Evolutionary conservation across 2,888 invertebrate genomes (phyloP).

Genomic region (Brachyptera putata): DNA sequence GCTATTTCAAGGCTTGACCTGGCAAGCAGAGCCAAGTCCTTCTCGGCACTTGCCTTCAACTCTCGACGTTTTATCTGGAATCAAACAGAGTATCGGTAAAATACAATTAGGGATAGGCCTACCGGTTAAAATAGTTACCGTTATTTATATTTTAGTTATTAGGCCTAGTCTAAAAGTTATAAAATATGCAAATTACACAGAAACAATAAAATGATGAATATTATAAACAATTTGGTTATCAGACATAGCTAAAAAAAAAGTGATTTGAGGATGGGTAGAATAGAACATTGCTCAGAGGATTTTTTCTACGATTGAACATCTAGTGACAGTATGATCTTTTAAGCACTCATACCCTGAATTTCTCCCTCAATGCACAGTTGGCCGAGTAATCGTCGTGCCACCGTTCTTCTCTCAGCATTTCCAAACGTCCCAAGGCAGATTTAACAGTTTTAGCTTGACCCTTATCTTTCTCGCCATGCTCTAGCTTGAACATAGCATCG

Average conservation of each 20-base stretch:
- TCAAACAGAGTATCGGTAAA: conserved; percentile 20
- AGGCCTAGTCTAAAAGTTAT: too few species aligned
- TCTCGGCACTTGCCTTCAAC: conserved; percentile 60
- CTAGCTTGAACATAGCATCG: conserved; percentile 97
- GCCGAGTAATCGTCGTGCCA: conserved; percentile 93
- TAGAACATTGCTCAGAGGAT: too few species aligned
- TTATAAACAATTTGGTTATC: too few species aligned
- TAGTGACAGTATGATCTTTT: too few species aligned
- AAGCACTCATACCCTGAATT: conserved; percentile 90
- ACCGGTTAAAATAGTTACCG: too few species aligned
- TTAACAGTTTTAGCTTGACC: conserved; percentile 64
- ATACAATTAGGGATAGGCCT: too few species aligned
- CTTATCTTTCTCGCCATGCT: conserved; percentile 83
- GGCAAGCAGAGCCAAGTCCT: conserved; percentile 65
- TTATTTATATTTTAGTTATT: too few species aligned
- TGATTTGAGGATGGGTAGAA: too few species aligned
- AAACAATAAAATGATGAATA: too few species aligned
- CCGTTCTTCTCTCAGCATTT: conserved; percentile 70
- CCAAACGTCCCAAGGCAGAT: conserved; percentile 69
- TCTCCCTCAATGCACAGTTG: conserved; percentile 77
- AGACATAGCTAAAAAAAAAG: too few species aligned
- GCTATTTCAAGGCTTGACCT: conserved; percentile 73
- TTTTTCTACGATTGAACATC: too few species aligned
- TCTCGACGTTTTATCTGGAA: conserved; percentile 69
- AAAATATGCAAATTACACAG: too few species aligned